Conservation (phyloP, 1,140 invertebrate genomes). For the Macrostomum lignano region DNA sequence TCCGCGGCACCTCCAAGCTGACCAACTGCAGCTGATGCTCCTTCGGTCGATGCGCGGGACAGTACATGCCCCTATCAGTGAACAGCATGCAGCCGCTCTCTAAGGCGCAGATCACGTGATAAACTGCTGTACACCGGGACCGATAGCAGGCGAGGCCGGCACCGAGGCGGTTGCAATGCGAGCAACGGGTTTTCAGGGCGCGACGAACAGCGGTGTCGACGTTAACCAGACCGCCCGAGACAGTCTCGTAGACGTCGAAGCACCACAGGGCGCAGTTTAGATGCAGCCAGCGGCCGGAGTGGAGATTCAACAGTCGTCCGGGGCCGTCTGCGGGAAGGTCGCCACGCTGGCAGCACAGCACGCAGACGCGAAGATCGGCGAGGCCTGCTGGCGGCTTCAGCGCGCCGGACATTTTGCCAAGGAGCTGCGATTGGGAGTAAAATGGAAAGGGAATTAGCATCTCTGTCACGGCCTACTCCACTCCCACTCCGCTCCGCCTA, state of each 20-base stretch:
- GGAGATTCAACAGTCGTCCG: slow-evolving; percentile 61
- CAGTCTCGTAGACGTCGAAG: slow-evolving; percentile 76
- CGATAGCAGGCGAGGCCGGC: slow-evolving; percentile 73
- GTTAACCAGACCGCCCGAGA: slow-evolving; percentile 77
- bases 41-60: neutral
- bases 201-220: slow-evolving; percentile 58
- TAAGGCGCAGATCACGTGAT: slow-evolving; percentile 75
- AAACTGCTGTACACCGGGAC: slow-evolving; percentile 50
- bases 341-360: slow-evolving; percentile 63
- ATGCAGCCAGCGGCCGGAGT: slow-evolving; percentile 94
- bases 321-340: slow-evolving; percentile 61
- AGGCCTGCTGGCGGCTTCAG: too few species aligned
- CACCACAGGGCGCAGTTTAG: slow-evolving; percentile 97
- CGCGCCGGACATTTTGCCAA: too few species aligned
- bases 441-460: too few species aligned
- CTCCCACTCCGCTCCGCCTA: too few species aligned
- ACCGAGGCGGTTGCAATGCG: slow-evolving; percentile 36
- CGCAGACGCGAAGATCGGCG: slow-evolving; percentile 49
- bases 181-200: slow-evolving; percentile 45
- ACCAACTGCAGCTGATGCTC: slow-evolving; percentile 34
- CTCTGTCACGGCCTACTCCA: too few species aligned
- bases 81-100: slow-evolving; percentile 65
- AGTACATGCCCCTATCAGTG: slow-evolving; percentile 37
- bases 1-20: slow-evolving; percentile 49
- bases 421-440: too few species aligned